Percentiles rank a stretch among this genome's conserved stretches.
Conservation (phyloP, 2,113 vertebrate species). For the Ardeotis arabs region DNA sequence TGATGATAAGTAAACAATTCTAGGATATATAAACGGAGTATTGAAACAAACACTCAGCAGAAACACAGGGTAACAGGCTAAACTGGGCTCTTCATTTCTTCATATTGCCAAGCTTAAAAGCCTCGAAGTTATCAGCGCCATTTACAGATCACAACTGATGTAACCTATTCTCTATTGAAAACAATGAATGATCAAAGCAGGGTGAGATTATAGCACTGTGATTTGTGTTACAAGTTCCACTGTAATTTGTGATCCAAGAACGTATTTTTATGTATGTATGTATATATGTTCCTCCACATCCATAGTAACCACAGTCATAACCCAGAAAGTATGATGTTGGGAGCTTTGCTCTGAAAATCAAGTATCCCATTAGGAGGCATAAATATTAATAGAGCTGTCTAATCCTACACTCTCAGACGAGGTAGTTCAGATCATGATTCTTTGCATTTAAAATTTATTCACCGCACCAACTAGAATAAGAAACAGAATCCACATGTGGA, state of each 20-base stretch:
- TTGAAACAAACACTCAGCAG: neutral
- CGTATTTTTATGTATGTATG: neutral
- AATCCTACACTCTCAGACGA: slow-evolving; percentile 53
- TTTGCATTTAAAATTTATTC: slow-evolving; percentile 64
- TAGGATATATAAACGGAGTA: neutral
- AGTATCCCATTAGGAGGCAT: slow-evolving; percentile 58
- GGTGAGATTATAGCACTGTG: neutral
- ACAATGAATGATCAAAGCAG: neutral
- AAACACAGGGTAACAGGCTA: neutral
- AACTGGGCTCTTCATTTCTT: neutral
- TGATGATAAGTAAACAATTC: neutral
- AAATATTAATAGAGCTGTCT: slow-evolving; percentile 71
- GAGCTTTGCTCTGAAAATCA: slow-evolving; percentile 60
- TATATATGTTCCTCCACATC: neutral
- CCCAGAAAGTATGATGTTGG: neutral
- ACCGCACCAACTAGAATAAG: slow-evolving; percentile 19
- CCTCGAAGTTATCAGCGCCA: neutral
- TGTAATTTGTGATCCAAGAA: neutral
- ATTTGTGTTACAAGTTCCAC: neutral
- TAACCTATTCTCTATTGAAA: neutral
- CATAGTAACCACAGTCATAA: slow-evolving; percentile 20
- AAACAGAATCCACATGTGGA: slow-evolving; percentile 8
- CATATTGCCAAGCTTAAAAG: neutral
- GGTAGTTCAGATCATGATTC: slow-evolving; percentile 59
- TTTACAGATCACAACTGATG: neutral